Evolutionary conservation across 2,797 vertebrate species (phyloP).

Genomic region (Xiphophorus birchmanni): DNA sequence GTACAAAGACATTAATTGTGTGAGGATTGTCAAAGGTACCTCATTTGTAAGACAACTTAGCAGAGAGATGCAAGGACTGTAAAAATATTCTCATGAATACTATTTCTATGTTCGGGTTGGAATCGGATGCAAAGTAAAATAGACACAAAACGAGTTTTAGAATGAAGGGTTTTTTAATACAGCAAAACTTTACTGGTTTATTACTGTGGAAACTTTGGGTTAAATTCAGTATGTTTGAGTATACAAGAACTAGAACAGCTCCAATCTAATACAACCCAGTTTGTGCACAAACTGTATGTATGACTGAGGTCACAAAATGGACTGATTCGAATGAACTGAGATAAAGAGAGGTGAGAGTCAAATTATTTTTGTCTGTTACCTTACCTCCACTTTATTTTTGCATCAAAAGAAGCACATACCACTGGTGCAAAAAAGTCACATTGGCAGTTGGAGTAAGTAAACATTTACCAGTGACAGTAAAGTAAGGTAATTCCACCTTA

Average conservation of each 20-base stretch:
- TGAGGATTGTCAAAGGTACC: constrained; percentile 42
- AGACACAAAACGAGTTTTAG: neutral
- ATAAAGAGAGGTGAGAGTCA: neutral
- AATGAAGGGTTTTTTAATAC: neutral
- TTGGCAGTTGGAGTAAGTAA: neutral
- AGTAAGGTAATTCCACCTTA: neutral
- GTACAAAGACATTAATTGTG: constrained; percentile 25
- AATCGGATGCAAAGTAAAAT: neutral
- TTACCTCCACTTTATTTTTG: neutral
- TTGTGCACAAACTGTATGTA: neutral
- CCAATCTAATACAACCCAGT: neutral
- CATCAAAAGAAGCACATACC: neutral
- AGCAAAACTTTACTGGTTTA: neutral
- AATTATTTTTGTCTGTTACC: neutral
- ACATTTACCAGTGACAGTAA: neutral
- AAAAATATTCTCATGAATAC: neutral
- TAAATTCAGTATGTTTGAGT: neutral
- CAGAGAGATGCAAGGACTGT: neutral
- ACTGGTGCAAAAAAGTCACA: neutral
- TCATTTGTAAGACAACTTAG: constrained; percentile 19
- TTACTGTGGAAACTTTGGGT: neutral
- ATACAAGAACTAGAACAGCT: neutral
- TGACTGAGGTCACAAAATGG: neutral
- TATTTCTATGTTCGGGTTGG: neutral
- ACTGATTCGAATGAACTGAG: neutral